Percentiles rank a stretch among this genome's conserved stretches.
phyloP scores from a whole-genome alignment of 2,797 vertebrate genomes.

The Sebastes hubbsi region DNA sequence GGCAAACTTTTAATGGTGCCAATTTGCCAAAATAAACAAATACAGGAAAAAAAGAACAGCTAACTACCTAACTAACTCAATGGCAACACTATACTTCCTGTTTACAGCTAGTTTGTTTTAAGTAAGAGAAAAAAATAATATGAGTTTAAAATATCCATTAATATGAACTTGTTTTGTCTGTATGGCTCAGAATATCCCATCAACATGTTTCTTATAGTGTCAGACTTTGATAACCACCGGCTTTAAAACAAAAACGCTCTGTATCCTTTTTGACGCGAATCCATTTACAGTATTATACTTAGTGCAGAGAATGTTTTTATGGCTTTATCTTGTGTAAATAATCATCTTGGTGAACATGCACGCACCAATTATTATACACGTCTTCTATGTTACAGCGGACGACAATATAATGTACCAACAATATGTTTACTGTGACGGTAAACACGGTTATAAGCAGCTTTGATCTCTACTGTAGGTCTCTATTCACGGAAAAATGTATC shows the following conservation, averaged over 20 bases:
- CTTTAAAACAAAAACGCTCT: neutral
- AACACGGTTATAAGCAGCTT: conserved; percentile 79
- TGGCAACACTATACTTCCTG: neutral
- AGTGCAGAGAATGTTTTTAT: conserved; percentile 66
- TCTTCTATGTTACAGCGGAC: conserved; percentile 57
- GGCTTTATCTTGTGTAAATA: conserved; percentile 74
- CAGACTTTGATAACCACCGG: conserved; percentile 5
- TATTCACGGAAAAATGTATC: conserved; percentile 53
- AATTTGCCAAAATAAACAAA: conserved; percentile 9
- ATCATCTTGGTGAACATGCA: conserved; percentile 66
- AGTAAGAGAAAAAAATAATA: neutral
- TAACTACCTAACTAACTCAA: neutral
- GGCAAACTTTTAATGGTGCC: neutral
- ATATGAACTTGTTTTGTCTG: neutral
- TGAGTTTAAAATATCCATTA: neutral
- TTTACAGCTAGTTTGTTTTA: neutral
- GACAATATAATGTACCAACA: conserved; percentile 58
- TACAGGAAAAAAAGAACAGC: neutral
- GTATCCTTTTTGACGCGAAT: conserved; percentile 33
- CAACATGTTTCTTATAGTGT: neutral
- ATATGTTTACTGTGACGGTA: conserved; percentile 61
- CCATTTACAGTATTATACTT: conserved; percentile 30
- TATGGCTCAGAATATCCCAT: conserved; percentile 8
- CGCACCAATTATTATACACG: conserved; percentile 52
- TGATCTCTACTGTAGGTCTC: conserved; percentile 56